Base-by-base conservation (phyloP, 1,140 invertebrate species). In the Brachystomella parvula region DNA sequence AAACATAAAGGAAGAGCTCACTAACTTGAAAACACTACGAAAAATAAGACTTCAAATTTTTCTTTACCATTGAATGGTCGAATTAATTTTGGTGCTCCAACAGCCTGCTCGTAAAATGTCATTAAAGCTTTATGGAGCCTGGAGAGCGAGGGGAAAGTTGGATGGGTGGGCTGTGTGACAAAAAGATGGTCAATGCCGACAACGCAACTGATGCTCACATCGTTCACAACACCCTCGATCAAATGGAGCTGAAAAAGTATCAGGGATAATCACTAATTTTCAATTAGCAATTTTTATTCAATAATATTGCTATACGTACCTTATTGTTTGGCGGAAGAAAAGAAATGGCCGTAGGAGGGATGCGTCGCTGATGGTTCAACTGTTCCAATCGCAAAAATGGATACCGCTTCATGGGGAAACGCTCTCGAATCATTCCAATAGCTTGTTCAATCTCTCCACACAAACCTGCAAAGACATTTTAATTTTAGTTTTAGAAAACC, bases 171-270 rank as follows among this genome's bases (percentile, higher is more conserved):
- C 76, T 95, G 87, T 76, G 98, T 94, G 31, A 98, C 81, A 79
- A 98, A 98, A 71, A 96, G 81, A 75, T 94, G 89, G 61, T 87
- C 87, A 24, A 91, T 87, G 71, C 86, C 85, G 6, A 94, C 84
- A 69, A 95, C 84, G 71, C 86, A 87, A 73, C 88, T 92, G 56
- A 98, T 82, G 57, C 89, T 84, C 1, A 96, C 88, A 78, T 97
- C 94, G 75, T 94, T 92, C 75, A 90, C 91, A n/a, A 96, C 87
- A 53, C 89, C 90, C 75, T 90, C 90, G 64, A 95, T 85, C 57
- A 98, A 79, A 74, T 86, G 86, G 65, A 96, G 80, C 84, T 92
- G 79, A 73, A 84, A 49, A 31, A n/a, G 3, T 30, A 35, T 75
- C 47, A 0, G n/a, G n/a, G 75, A 17, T 68, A 73, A 75, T 0